Percentiles rank a stretch among this genome's conserved stretches.
Conservation (phyloP, 2,888 invertebrate species). For the Eupelmus urozonus region DNA sequence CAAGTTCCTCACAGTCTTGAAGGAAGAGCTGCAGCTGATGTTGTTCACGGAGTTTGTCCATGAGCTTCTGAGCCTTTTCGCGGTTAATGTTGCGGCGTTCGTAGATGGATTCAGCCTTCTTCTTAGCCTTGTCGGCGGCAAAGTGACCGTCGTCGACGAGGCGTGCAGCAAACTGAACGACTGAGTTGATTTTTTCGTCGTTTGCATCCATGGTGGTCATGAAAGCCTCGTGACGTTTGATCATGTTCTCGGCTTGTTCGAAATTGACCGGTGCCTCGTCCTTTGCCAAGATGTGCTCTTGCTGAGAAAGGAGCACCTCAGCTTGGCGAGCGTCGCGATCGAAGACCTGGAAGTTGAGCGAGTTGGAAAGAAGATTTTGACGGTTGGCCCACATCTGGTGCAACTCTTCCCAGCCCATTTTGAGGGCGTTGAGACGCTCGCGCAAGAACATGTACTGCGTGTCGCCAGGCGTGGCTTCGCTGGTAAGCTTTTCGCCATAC, state of each 20-base stretch:
- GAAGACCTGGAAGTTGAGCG: slow-evolving; percentile 95
- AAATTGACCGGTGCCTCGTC: slow-evolving; percentile 95
- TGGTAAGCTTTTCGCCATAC: slow-evolving; percentile 96
- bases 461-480: slow-evolving; percentile 89
- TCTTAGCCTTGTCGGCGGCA: slow-evolving; percentile 96
- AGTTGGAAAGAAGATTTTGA: slow-evolving; percentile 95
- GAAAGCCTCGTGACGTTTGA: slow-evolving; percentile 99
- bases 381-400: slow-evolving; percentile 99
- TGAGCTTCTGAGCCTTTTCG: slow-evolving; percentile 92
- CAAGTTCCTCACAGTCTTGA: slow-evolving; percentile 95
- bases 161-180: slow-evolving; percentile 95
- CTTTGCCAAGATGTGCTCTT: slow-evolving; percentile 97
- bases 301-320: slow-evolving; percentile 97
- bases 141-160: slow-evolving; percentile 95
- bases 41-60: slow-evolving; percentile 96
- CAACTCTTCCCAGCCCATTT: slow-evolving; percentile 99
- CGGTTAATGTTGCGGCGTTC: slow-evolving; percentile 93
- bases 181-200: slow-evolving; percentile 98
- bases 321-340: slow-evolving; percentile 98
- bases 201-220: slow-evolving; percentile 99
- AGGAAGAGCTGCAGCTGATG: slow-evolving; percentile 97
- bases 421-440: slow-evolving; percentile 97
- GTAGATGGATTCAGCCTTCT: slow-evolving; percentile 96
- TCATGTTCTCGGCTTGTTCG: slow-evolving; percentile 97
- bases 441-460: slow-evolving; percentile 99